Conservation (phyloP, 2,797 vertebrate genomes). For the Diceros bicornis region DNA sequence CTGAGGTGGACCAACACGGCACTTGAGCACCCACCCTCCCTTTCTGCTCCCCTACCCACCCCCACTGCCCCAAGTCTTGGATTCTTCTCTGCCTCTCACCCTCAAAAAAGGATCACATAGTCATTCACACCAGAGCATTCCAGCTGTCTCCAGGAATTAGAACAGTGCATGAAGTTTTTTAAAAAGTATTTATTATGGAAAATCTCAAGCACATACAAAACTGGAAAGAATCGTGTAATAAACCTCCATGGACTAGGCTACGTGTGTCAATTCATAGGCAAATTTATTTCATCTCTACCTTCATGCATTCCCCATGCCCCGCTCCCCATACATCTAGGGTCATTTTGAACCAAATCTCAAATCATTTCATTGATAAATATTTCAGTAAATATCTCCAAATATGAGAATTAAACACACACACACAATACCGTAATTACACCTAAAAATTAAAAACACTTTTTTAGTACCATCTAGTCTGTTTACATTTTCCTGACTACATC, state of each 20-base stretch:
- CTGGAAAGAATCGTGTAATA: not conserved
- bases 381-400: not conserved
- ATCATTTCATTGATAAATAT: not conserved
- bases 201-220: not conserved
- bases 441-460: not conserved
- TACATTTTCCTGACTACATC: not conserved
- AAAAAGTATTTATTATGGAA: not conserved
- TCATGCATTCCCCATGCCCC: too few relatives aligned
- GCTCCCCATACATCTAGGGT: not conserved
- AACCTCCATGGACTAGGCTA: not conserved
- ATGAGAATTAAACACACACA: not conserved
- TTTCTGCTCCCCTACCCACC: not conserved
- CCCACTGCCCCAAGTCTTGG: not conserved
- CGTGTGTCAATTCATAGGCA: not conserved
- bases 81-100: not conserved
- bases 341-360: not conserved
- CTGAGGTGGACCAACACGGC: rapidly evolving
- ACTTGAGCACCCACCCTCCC: too few relatives aligned
- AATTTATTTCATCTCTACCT: not conserved
- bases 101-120: not conserved
- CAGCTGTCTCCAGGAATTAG: not conserved
- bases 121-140: not conserved
- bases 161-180: not conserved
- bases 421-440: not conserved
- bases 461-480: not conserved